A percentile compares a stretch with the other conserved stretches of the same genome.
These are phyloP conservation scores for Rhagonycha fulva DNA, from an alignment of 2,888 invertebrate species.

Conservation along the genomic window DNA sequence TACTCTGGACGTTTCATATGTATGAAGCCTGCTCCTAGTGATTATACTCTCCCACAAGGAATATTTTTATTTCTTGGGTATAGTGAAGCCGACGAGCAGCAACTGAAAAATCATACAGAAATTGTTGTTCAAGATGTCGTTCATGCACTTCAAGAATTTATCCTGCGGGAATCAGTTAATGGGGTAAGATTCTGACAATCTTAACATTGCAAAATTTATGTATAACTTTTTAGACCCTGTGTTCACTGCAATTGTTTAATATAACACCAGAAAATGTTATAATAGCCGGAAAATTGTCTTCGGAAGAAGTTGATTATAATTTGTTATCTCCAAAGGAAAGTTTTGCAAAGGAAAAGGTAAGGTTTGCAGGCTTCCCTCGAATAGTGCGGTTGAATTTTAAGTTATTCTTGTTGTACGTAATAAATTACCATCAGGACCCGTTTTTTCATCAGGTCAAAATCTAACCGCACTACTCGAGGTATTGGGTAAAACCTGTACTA, in stretches of 20 bases:
- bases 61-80: slow-evolving; percentile 88
- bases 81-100: slow-evolving; percentile 84
- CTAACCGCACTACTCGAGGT: background rate
- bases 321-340: slow-evolving; percentile 68
- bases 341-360: slow-evolving; percentile 75
- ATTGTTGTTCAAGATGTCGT: slow-evolving; percentile 85
- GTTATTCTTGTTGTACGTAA: too few relatives aligned
- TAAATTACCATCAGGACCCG: too few relatives aligned
- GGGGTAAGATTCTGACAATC: slow-evolving; percentile 59
- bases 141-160: slow-evolving; percentile 78
- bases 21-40: slow-evolving; percentile 80
- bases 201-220: slow-evolving; percentile 22
- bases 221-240: slow-evolving; percentile 72
- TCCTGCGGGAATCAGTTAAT: slow-evolving; percentile 72
- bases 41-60: slow-evolving; percentile 80
- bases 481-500: background rate
- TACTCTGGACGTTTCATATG: slow-evolving; percentile 92
- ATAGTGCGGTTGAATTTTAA: too few relatives aligned
- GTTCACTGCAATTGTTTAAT: slow-evolving; percentile 82
- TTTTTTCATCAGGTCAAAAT: background rate
- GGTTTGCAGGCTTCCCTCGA: slow-evolving; percentile 2
- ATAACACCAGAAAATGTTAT: slow-evolving; percentile 88
- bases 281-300: slow-evolving; percentile 77
- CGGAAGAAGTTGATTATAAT: slow-evolving; percentile 65
- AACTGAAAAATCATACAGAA: slow-evolving; percentile 78